Percentiles rank a stretch among this genome's conserved stretches.
Conservation (phyloP, 2,113 vertebrate genomes). For the Oceanites oceanicus region DNA sequence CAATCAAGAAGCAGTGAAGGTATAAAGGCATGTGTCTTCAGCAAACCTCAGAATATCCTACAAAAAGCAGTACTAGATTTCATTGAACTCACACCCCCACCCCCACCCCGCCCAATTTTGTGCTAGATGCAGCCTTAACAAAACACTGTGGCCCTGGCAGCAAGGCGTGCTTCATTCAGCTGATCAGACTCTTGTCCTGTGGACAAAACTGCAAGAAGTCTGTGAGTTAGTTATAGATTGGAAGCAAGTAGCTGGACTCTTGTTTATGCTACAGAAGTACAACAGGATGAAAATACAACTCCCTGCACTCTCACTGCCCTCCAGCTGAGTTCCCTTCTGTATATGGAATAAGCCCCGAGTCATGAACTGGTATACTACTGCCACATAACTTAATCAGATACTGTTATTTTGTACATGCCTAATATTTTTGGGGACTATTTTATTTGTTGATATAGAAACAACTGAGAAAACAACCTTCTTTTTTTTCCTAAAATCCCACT, state of each 20-base stretch:
- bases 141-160: neutral
- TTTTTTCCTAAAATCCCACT: neutral
- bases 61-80: neutral
- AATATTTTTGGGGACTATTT: neutral
- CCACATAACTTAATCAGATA: neutral
- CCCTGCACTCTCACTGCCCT: neutral
- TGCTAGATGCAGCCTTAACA: neutral
- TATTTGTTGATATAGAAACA: neutral
- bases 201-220: neutral
- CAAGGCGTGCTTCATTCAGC: neutral
- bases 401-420: neutral
- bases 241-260: neutral
- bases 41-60: neutral
- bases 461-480: neutral
- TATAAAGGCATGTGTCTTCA: neutral
- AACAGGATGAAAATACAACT: neutral
- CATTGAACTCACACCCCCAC: accelerated
- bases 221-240: neutral
- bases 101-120: accelerated
- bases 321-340: neutral
- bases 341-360: neutral
- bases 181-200: neutral
- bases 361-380: neutral
- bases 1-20: neutral
- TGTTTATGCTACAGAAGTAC: neutral